Evolutionary conservation across 2,888 invertebrate genomes (phyloP).

Genomic region (Leptinotarsa tumamoca): DNA sequence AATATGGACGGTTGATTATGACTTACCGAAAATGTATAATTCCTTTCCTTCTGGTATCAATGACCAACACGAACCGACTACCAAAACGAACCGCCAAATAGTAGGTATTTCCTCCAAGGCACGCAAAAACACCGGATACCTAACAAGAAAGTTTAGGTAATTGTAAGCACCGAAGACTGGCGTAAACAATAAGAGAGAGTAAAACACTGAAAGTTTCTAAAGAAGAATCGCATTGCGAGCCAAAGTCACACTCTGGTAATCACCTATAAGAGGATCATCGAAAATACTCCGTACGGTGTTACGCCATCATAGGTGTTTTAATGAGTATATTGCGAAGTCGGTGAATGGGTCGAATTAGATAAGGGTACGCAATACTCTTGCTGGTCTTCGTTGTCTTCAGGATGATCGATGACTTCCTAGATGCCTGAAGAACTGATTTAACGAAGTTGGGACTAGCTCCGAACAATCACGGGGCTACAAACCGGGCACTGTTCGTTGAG

Average conservation of each 20-base stretch:
- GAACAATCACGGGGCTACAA: too few species aligned
- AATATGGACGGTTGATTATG: too few species aligned
- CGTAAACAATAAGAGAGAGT: slow-evolving; percentile 41
- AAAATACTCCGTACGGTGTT: slow-evolving; percentile 12
- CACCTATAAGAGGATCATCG: slow-evolving; percentile 47
- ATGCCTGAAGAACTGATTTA: not conserved
- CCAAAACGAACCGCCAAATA: not conserved
- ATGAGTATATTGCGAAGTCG: slow-evolving; percentile 35
- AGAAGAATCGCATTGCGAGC: slow-evolving; percentile 48
- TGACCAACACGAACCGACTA: not conserved
- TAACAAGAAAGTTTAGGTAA: slow-evolving; percentile 20
- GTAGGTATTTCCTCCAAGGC: not conserved
- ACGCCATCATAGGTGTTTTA: slow-evolving; percentile 16
- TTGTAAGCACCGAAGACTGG: slow-evolving; percentile 4
- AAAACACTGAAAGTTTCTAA: slow-evolving; percentile 46
- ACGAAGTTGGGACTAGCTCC: too few species aligned
- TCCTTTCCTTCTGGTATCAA: not conserved
- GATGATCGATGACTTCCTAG: not conserved
- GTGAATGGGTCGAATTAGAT: slow-evolving; percentile 35
- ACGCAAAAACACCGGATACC: slow-evolving; percentile 21
- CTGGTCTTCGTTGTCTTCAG: slow-evolving; percentile 24
- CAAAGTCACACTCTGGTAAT: slow-evolving; percentile 57
- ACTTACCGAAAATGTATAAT: not conserved
- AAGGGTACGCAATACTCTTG: slow-evolving; percentile 36
- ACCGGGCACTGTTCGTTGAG: too few species aligned